Conservation (phyloP, 2,888 invertebrate species). For the Osmoderma eremita region DNA sequence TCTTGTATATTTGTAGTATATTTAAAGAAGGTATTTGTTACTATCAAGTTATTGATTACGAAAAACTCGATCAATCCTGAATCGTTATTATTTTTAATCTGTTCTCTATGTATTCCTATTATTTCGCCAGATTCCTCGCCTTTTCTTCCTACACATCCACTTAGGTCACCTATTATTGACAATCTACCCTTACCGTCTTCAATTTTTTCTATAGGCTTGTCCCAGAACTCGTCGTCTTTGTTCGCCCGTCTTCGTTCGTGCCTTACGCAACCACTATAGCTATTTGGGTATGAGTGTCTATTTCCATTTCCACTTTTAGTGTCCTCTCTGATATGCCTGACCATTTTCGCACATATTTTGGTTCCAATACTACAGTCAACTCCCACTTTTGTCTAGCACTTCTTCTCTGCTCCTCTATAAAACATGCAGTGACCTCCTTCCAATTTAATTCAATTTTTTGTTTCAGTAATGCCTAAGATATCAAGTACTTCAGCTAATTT, state of each 20-base stretch:
- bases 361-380: too few relatives aligned
- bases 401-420: too few relatives aligned
- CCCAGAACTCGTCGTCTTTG: conserved; percentile 28
- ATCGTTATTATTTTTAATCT: conserved; percentile 31
- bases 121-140: conserved; percentile 8
- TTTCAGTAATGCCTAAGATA: too few relatives aligned
- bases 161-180: conserved; percentile 33
- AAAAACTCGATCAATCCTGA: conserved; percentile 24
- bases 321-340: neutral
- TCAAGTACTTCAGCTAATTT: too few relatives aligned
- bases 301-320: conserved; percentile 31
- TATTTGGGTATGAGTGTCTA: neutral
- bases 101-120: conserved; percentile 6
- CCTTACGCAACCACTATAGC: conserved; percentile 24
- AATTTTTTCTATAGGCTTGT: neutral
- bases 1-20: conserved; percentile 27
- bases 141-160: conserved; percentile 23
- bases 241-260: conserved; percentile 13
- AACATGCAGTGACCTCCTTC: too few relatives aligned
- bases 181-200: conserved; percentile 28
- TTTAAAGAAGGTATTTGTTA: conserved; percentile 30
- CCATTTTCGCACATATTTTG: conserved; percentile 1
- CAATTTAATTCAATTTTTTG: too few relatives aligned
- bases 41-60: conserved; percentile 25
- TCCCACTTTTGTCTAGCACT: too few relatives aligned